Base-by-base conservation (phyloP, 2,888 invertebrate species). In the Hedychridium roseum region DNA sequence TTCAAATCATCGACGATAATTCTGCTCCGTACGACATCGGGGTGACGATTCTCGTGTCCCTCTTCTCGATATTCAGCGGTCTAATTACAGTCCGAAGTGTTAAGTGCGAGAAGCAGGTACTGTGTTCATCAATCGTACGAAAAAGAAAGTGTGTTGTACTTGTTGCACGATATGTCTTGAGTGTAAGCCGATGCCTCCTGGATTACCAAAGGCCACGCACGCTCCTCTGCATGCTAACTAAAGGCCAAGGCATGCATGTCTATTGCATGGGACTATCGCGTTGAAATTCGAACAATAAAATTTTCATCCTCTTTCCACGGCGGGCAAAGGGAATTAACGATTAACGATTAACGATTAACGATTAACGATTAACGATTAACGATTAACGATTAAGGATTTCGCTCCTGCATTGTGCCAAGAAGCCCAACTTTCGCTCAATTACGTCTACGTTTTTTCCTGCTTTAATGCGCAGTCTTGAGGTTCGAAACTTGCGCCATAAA, bases 101-200 rank as follows among this genome's bases (percentile, higher is more conserved):
- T 54, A 40, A 61, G 63, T 59, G 61, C 31, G 43, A 63, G 51
- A 56, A 54, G 44, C 68, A 69, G 67, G 68, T 68, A 69, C 56
- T 64, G 65, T 68, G 57, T 38, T 58, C 50, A 66, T 48, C 47
- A 60, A 51, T 28, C 56, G 43, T 12, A 41, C 34, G 31, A 58
- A 49, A 47, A 38, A 60, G 27, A 50, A 36, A 46, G 53, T 57
- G 54, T 67, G 52, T 65, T 66, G 43, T 68, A 64, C 60, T 64
- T 68, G 68, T 70, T 71, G 71, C 72, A 71, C 71, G 71, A 60
- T 61, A 61, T 68, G 64, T 67, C 58, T 59, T 69, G 47, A 70
- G 53, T 71, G 71, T 69, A 66, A 68, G 68, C 71, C 57, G 57
- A 40, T 65, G 60, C 60, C 39, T 41, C 17, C 28, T 37, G 43